A percentile compares a stretch with the other conserved stretches of the same genome.
These are phyloP conservation scores for Limnothrissa miodon DNA, from an alignment of 2,113 vertebrate species.

Conservation along the genomic window DNA sequence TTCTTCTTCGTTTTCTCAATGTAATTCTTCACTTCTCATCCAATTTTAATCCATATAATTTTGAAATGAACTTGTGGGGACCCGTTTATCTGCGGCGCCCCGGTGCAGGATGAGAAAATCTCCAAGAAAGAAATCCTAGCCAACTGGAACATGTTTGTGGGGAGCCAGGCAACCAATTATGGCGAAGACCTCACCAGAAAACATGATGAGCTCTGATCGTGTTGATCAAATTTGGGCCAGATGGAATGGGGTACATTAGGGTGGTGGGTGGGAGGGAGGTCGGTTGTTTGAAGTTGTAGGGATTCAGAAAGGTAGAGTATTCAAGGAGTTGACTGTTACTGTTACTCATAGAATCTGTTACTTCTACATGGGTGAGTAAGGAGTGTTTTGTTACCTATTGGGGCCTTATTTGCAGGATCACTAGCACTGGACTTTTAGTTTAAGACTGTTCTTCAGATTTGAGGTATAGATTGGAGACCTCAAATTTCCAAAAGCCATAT, in stretches of 20 bases:
- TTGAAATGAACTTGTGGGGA: constrained; percentile 41
- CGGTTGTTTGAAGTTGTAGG: not conserved
- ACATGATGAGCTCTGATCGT: constrained; percentile 85
- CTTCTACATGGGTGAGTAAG: not conserved
- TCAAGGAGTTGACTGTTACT: constrained; percentile 13
- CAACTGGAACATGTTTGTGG: constrained; percentile 96
- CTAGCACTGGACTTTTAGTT: not conserved
- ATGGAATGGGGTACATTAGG: not conserved
- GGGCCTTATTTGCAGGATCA: not conserved
- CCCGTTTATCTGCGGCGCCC: constrained; percentile 25
- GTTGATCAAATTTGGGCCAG: not conserved
- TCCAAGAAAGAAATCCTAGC: constrained; percentile 87
- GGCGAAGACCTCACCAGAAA: constrained; percentile 86
- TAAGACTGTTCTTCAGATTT: not conserved
- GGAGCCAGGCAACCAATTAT: constrained; percentile 91
- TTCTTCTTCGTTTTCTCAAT: constrained; percentile 40
- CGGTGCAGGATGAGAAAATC: constrained; percentile 79
- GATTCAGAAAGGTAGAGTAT: not conserved
- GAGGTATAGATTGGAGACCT: not conserved
- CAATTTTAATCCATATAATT: constrained; percentile 35
- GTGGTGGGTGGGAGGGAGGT: not conserved
- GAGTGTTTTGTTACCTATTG: not conserved
- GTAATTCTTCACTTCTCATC: not conserved
- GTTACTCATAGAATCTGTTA: not conserved
- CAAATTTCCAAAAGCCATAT: not conserved